Conservation (phyloP, 2,113 vertebrate genomes). For the Alethe castanea region DNA sequence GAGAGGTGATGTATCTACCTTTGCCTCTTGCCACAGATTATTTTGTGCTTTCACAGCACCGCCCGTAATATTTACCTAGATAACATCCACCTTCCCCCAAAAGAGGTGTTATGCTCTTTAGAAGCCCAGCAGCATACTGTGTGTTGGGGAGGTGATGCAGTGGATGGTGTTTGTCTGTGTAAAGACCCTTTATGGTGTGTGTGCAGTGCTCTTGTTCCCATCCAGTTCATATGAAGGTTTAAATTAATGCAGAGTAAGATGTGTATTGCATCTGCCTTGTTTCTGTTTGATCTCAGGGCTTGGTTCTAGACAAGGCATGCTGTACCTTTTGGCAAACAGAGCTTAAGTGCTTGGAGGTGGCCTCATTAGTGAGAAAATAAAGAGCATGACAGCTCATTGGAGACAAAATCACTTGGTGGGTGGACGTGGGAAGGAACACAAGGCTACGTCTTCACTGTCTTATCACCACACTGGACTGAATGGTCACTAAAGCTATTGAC, state of each 20-base stretch:
- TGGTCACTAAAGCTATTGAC: neutral
- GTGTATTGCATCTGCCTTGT: neutral
- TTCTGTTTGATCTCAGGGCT: neutral
- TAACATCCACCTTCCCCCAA: neutral
- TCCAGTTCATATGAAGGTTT: neutral
- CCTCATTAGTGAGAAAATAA: neutral
- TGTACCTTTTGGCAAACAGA: neutral
- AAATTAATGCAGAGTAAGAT: neutral
- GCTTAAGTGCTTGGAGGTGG: neutral
- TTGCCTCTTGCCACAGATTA: neutral
- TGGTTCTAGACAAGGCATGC: neutral
- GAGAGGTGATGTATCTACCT: neutral
- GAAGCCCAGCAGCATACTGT: neutral
- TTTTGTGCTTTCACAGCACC: neutral
- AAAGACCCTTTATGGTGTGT: neutral
- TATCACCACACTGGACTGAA: neutral
- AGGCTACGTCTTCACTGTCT: neutral
- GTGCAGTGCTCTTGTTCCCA: neutral
- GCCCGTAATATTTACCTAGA: accelerated
- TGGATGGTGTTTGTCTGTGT: neutral
- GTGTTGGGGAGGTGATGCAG: neutral
- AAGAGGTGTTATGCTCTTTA: neutral
- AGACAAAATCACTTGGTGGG: neutral
- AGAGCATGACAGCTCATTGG: neutral
- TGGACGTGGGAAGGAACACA: neutral